Conservation (phyloP, 2,888 invertebrate genomes). For the Spicauda simplicius region DNA sequence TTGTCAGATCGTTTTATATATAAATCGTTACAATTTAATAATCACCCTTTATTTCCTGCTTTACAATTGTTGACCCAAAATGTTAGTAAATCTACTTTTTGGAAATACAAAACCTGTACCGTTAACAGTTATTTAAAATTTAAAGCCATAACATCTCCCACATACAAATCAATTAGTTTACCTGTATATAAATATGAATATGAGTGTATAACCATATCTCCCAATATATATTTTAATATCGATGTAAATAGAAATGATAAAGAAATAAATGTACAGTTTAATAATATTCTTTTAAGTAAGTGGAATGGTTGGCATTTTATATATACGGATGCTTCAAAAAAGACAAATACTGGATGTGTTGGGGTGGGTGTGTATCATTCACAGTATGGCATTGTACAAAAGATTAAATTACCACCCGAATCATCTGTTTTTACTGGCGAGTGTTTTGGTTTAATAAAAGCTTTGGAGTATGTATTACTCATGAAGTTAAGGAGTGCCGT, state of each 20-base stretch:
- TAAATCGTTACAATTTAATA: too few relatives aligned
- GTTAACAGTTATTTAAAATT: too few relatives aligned
- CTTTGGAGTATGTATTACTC: background rate
- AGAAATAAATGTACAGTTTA: background rate
- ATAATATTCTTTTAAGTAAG: background rate
- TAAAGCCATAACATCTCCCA: too few relatives aligned
- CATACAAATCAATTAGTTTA: too few relatives aligned
- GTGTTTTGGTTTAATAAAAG: background rate
- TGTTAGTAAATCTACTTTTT: too few relatives aligned
- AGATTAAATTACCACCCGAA: background rate
- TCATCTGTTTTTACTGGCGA: background rate
- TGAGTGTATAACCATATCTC: too few relatives aligned
- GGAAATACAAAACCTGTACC: too few relatives aligned
- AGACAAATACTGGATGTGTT: background rate
- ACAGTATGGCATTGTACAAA: background rate
- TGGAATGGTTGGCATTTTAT: background rate
- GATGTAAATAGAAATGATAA: background rate
- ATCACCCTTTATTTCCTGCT: too few relatives aligned
- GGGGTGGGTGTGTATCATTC: background rate
- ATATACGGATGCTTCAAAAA: background rate
- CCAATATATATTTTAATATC: background rate
- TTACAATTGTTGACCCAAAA: too few relatives aligned
- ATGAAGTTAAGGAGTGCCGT: background rate
- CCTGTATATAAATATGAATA: too few relatives aligned
- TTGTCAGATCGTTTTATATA: too few relatives aligned